Base-by-base conservation (phyloP, 1,140 invertebrate species). In the Caenorhabditis brenneri region DNA sequence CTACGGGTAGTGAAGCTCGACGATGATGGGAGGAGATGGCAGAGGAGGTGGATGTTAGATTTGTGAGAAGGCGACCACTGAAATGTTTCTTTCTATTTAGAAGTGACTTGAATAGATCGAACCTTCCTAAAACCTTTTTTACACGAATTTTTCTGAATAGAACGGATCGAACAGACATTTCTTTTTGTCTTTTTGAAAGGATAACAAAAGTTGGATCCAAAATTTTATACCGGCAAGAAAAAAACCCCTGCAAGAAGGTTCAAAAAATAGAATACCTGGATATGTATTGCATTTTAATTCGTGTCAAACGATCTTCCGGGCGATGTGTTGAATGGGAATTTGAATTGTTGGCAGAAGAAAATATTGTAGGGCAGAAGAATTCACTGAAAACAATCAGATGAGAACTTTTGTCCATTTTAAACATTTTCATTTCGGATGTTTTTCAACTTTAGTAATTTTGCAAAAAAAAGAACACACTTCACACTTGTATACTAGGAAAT, bases 211-310 rank as follows among this genome's bases (percentile, higher is more conserved):
- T n/a, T n/a, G n/a, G n/a, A n/a, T n/a, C n/a, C n/a, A 58, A 58
- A 58, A 4, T 58, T 27, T 42, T 42, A 42, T 5, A 42, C 39
- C 39, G 5, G 12, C 12, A 42, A 42, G 12, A 42, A 42, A 6
- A 42, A 12, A n/a, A n/a, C n/a, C n/a, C n/a, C 39, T 42, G 39
- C 48, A 19, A n/a, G 19, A 16, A 12, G 42, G 0, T 16, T 46
- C 48, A 0, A 51, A 51, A 51, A 51, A 5, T 6, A 42, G 12
- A 36, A 33, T 74, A 74, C 65, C 65, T 42, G 65, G 65, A 74
- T 74, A 74, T 42, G 65, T 74, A 74, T 22, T 74, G 65, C 65
- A 74, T 74, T 74, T 74, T 74, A 3, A 74, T 74, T 74, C 36
- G n/a, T 9, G 65, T 42, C 10, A 74, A 22, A 24, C 36, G 65